Percentiles rank a stretch among this genome's conserved stretches.
Conservation (phyloP, 2,888 invertebrate genomes). For the Axea sp. region DNA sequence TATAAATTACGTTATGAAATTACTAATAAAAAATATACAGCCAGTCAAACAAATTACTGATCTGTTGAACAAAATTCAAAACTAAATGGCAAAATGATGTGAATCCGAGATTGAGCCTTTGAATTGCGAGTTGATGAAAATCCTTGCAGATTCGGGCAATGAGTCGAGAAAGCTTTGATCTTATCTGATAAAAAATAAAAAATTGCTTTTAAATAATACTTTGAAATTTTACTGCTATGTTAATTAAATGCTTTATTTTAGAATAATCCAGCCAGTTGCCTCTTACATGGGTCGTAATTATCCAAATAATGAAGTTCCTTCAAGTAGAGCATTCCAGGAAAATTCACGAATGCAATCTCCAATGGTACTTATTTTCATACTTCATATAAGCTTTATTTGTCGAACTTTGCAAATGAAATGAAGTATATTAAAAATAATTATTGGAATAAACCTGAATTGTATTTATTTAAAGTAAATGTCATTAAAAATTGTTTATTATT, state of each 20-base stretch:
- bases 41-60: too few species aligned
- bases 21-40: too few species aligned
- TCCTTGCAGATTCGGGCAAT: constrained; percentile 59
- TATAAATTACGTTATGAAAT: too few species aligned
- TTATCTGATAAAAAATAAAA: constrained; percentile 47
- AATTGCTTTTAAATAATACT: not conserved
- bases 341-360: constrained; percentile 73
- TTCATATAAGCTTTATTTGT: too few species aligned
- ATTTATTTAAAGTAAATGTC: too few species aligned
- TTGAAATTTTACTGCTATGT: not conserved
- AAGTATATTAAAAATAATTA: not conserved
- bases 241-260: constrained; percentile 45
- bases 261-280: constrained; percentile 71
- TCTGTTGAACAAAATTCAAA: too few species aligned
- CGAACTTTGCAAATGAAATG: too few species aligned
- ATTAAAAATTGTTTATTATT: too few species aligned
- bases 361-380: constrained; percentile 27
- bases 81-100: constrained; percentile 56
- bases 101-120: constrained; percentile 59
- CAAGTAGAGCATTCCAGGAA: constrained; percentile 73
- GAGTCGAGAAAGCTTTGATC: constrained; percentile 53
- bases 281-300: constrained; percentile 71
- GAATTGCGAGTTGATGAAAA: constrained; percentile 62
- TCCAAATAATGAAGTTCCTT: constrained; percentile 68
- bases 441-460: not conserved